Conservation (phyloP, 2,797 vertebrate genomes). For the Rhadinocentrus ornatus region DNA sequence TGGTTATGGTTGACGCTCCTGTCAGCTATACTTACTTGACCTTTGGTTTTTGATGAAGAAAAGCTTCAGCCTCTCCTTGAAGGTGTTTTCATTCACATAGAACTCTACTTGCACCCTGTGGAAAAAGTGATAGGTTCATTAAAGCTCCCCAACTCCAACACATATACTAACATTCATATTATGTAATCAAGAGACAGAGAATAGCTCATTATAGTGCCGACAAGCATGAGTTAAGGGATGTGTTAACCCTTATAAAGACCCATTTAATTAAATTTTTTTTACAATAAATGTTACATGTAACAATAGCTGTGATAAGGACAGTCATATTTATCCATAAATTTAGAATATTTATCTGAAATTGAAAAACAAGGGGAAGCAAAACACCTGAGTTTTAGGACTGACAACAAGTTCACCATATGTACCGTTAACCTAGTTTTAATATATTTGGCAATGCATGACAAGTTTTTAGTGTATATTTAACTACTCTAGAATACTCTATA, state of each 20-base stretch:
- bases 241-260: background rate
- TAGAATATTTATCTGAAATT: too few relatives aligned
- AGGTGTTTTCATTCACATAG: conserved; percentile 89
- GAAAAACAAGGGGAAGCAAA: too few relatives aligned
- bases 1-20: background rate
- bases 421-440: too few relatives aligned
- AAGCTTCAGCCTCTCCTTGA: conserved; percentile 89
- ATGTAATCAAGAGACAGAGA: background rate
- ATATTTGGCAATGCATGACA: too few relatives aligned
- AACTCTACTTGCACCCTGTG: conserved; percentile 88
- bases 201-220: background rate
- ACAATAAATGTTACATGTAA: background rate
- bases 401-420: too few relatives aligned
- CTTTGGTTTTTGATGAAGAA: conserved; percentile 93
- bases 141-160: background rate
- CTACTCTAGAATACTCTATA: too few relatives aligned
- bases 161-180: background rate
- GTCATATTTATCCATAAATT: background rate
- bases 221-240: background rate
- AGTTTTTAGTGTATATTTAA: too few relatives aligned
- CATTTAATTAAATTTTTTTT: background rate
- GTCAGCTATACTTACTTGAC: conserved; percentile 84
- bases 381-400: too few relatives aligned
- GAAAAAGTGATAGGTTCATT: conserved; percentile 29
- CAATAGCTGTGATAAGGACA: background rate